Base-by-base conservation (phyloP, 2,113 vertebrate genomes). In the Pelmatolapia mariae region DNA sequence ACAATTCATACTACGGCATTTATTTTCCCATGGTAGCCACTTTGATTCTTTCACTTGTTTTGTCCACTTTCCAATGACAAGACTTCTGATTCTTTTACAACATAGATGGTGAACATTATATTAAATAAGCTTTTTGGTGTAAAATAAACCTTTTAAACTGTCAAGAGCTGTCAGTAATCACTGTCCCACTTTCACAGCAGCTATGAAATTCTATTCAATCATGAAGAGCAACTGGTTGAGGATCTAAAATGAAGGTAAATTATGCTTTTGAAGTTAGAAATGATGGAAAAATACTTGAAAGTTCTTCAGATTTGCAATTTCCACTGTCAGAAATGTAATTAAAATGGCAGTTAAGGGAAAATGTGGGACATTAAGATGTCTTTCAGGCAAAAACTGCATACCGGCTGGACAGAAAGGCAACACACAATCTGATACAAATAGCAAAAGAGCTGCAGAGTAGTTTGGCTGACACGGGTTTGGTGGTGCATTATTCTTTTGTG, bases 141-240 rank as follows among this genome's bases (percentile, higher is more conserved):
- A 47, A 76, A 76, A 50, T 1, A 76, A 19, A 19, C 43, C 24
- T 8, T 5, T 76, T 26, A 76, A 47, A 50, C 24, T 29, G 26
- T 78, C 24, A 31, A 19, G 43, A 50, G 18, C 4, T 50, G 71
- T 12, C 10, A 31, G 16, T 78, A 78, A 18, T 29, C 24, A 31
- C 16, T 78, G 71, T 16, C 10, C 15, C 24, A 78, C 10, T 31
- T 50, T 50, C 43, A 76, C 43, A 76, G 40, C 16, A 78, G 43
- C 71, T 50, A 78, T 50, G 43, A 12, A 50, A 78, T 50, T 78
- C 43, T 31, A 50, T 78, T 78, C 24, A 47, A 50, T 78, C 71
- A 29, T 12, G 3, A 10, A 19, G 16, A 31, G 71, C 43, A 50
- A 50, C 15, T 50, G 24, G 71, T 50, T 19, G 16, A 50, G 24